These are phyloP conservation scores for Neofelis nebulosa DNA, from an alignment of 2,113 vertebrate species.

Conservation along the genomic window DNA sequence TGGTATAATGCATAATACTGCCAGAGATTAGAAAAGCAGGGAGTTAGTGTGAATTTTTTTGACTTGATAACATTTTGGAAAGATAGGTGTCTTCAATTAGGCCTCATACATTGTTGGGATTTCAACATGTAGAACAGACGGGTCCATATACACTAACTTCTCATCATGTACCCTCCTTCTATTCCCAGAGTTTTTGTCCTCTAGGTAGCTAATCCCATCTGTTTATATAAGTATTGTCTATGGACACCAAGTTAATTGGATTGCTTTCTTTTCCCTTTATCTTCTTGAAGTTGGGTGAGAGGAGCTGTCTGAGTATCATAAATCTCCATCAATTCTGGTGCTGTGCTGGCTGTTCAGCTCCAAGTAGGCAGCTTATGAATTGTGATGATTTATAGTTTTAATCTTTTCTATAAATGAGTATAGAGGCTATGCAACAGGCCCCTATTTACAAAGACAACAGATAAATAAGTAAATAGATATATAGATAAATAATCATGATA, in stretches of 20 bases:
- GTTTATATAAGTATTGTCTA: conserved; percentile 1
- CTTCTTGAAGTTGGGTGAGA: conserved; percentile 52
- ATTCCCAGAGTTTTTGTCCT: background rate
- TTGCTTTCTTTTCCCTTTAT: conserved; percentile 51
- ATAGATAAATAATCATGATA: background rate
- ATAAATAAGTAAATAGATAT: conserved; percentile 44
- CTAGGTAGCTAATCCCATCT: conserved; percentile 32
- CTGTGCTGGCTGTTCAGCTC: background rate
- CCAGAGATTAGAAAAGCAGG: background rate
- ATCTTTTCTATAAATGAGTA: conserved; percentile 67
- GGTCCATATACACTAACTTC: background rate
- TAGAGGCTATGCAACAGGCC: conserved; percentile 15
- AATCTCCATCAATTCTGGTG: conserved; percentile 62
- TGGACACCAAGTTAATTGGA: conserved; percentile 58
- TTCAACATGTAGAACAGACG: background rate
- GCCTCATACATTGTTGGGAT: background rate
- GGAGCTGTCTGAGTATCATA: conserved; percentile 38
- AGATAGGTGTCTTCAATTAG: background rate
- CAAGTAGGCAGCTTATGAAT: conserved; percentile 53
- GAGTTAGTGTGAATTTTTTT: background rate
- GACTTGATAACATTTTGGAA: background rate
- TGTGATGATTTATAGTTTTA: conserved; percentile 74
- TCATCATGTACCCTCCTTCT: background rate
- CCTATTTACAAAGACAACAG: conserved; percentile 50
- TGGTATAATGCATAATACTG: background rate